A percentile compares a stretch with the other conserved stretches of the same genome.
Evolutionary conservation across 2,797 vertebrate genomes (phyloP).

Genomic region (Columba guinea): DNA sequence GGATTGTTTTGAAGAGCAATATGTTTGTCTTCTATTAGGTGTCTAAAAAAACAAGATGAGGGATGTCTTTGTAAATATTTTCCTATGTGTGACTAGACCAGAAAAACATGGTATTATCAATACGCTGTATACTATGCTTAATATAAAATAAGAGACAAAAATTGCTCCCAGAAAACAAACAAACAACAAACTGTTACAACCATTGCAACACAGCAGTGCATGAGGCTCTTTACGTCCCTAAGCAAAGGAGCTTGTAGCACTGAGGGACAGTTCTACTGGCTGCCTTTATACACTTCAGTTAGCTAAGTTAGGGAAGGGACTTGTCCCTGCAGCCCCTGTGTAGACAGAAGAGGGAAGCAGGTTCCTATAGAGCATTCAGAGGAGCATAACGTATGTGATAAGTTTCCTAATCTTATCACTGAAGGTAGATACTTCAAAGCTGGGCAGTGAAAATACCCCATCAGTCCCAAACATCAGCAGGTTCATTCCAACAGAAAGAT

Average conservation of each 20-base stretch:
- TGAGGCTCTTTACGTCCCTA: background rate
- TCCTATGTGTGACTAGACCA: background rate
- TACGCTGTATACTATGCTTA: background rate
- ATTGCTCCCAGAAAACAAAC: background rate
- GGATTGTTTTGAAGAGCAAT: background rate
- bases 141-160: background rate
- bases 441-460: background rate
- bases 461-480: background rate
- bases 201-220: background rate
- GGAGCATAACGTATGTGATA: background rate
- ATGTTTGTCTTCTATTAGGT: background rate
- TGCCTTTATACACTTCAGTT: background rate
- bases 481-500: background rate
- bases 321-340: background rate
- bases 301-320: background rate
- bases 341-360: background rate
- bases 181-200: background rate
- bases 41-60: background rate
- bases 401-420: background rate
- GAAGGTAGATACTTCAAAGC: background rate
- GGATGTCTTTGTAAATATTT: background rate
- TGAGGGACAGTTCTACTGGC: background rate
- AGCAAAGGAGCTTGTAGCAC: background rate
- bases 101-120: background rate
- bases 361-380: background rate